Conservation (phyloP, 2,797 vertebrate species). For the Sebastes taczanowskii region DNA sequence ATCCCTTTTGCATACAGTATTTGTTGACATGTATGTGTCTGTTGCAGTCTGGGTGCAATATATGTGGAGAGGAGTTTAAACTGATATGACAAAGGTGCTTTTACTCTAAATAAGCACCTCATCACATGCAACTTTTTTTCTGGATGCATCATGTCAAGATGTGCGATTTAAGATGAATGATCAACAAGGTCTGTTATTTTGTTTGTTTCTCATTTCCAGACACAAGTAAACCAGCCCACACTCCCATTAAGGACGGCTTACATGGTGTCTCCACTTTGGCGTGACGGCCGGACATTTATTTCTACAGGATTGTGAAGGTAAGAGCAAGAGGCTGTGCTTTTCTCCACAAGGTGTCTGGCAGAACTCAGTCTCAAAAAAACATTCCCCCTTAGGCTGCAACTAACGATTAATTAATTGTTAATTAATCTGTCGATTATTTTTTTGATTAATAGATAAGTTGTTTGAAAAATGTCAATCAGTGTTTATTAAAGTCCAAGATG, state of each 20-base stretch:
- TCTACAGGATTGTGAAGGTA: not conserved
- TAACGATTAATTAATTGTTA: no score
- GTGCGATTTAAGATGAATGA: not conserved
- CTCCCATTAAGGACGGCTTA: not conserved
- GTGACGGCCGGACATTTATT: not conserved
- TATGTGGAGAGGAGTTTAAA: not conserved
- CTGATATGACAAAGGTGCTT: not conserved
- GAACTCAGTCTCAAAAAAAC: not conserved
- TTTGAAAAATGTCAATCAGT: no score
- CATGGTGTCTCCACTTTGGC: not conserved
- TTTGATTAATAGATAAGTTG: no score
- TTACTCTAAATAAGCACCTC: not conserved
- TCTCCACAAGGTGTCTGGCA: not conserved
- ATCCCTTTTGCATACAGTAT: no score
- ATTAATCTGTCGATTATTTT: no score
- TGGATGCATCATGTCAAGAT: not conserved
- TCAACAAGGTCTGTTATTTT: not conserved
- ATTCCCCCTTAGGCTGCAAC: not conserved
- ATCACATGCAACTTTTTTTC: not conserved
- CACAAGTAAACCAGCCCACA: not conserved
- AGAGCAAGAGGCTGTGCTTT: not conserved
- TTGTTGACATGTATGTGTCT: not conserved
- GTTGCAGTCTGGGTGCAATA: not conserved
- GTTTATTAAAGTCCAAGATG: no score
- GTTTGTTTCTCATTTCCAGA: conserved; percentile 9